These are phyloP conservation scores for Holotrichia oblita DNA, from an alignment of 1,140 invertebrate genomes.

Conservation along the genomic window DNA sequence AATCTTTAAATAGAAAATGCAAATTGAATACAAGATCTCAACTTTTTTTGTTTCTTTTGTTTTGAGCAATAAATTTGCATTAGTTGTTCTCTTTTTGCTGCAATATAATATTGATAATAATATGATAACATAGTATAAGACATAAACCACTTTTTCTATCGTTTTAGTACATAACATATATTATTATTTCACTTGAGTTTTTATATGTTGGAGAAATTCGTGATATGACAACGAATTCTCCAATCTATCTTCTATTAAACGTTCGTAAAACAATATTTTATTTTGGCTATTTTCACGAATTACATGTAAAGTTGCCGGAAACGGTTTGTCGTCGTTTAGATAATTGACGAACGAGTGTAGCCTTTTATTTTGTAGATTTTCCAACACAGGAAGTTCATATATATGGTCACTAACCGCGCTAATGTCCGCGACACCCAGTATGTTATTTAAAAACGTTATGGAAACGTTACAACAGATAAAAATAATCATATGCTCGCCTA, in stretches of 20 bases:
- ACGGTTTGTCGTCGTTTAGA: slow-evolving; percentile 87
- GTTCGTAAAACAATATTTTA: slow-evolving; percentile 84
- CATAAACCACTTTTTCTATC: slow-evolving; percentile 12
- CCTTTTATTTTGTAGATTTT: slow-evolving; percentile 78
- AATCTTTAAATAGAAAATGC: slow-evolving; percentile 34
- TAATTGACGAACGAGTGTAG: slow-evolving; percentile 84
- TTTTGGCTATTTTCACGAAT: slow-evolving; percentile 92
- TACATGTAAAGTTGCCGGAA: slow-evolving; percentile 79
- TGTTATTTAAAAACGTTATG: slow-evolving; percentile 77
- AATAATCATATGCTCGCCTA: slow-evolving; percentile 83
- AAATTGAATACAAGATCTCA: slow-evolving; percentile 2
- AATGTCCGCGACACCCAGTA: slow-evolving; percentile 69
- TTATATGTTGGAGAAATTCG: slow-evolving; percentile 97
- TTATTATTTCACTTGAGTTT: slow-evolving; percentile 84
- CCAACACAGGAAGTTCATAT: slow-evolving; percentile 80
- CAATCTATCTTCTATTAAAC: slow-evolving; percentile 92
- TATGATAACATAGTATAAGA: slow-evolving; percentile 26
- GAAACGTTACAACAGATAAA: slow-evolving; percentile 87
- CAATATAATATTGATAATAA: neutral
- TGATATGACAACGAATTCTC: slow-evolving; percentile 95
- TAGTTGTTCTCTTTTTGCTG: neutral
- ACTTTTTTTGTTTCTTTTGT: neutral
- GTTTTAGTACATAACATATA: slow-evolving; percentile 3
- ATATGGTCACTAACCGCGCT: slow-evolving; percentile 69
- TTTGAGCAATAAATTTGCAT: slow-evolving; percentile 42